Evolutionary conservation across 2,797 vertebrate species (phyloP).

Genomic region (Adrianichthys oophorus): DNA sequence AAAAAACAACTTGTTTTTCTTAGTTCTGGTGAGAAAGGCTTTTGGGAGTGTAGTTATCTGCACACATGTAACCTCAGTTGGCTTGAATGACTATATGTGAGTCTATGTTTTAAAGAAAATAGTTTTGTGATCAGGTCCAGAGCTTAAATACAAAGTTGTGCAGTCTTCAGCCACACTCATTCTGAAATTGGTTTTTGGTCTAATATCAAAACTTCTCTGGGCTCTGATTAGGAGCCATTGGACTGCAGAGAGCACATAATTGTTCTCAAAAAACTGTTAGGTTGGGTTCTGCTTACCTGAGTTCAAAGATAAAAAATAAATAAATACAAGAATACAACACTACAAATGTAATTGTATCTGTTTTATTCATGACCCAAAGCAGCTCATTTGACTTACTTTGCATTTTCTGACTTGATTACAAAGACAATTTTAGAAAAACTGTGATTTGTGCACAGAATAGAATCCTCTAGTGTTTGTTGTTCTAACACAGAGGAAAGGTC

Average conservation of each 20-base stretch:
- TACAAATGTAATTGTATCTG: constrained; percentile 15
- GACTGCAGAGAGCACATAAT: constrained; percentile 31
- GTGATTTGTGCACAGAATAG: not conserved
- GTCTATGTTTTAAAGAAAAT: constrained; percentile 42
- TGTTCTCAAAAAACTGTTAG: constrained; percentile 18
- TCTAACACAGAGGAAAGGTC: constrained; percentile 6
- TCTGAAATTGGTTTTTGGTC: constrained; percentile 37
- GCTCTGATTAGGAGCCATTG: constrained; percentile 25
- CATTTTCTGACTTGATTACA: not conserved
- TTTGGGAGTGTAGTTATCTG: not conserved
- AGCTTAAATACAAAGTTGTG: constrained; percentile 36
- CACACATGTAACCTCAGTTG: not conserved
- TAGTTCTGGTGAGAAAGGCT: not conserved
- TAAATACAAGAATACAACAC: constrained; percentile 16
- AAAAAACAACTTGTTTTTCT: not conserved
- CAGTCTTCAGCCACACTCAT: constrained; percentile 24
- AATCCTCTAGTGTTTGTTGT: constrained; percentile 14
- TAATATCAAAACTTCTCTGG: constrained; percentile 39
- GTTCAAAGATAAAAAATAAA: constrained; percentile 30
- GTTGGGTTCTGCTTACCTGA: constrained; percentile 23
- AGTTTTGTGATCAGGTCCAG: constrained; percentile 54
- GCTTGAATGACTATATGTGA: constrained; percentile 17
- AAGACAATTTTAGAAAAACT: not conserved
- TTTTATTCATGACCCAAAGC: not conserved
- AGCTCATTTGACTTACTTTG: not conserved